Percentiles rank a stretch among this genome's conserved stretches.
Conservation (phyloP, 2,113 vertebrate genomes). For the Limnothrissa miodon region DNA sequence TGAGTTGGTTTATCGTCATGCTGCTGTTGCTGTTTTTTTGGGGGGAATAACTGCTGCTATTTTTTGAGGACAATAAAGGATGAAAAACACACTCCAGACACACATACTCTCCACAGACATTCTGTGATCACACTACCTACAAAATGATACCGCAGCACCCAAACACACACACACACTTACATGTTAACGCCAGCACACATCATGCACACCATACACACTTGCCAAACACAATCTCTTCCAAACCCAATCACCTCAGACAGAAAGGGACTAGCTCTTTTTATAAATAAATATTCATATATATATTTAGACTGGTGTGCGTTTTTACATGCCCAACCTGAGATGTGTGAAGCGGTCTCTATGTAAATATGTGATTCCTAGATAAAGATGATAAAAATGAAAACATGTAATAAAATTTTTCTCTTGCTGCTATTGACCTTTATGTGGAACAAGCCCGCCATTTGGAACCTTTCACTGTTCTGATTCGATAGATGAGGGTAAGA, state of each 20-base stretch:
- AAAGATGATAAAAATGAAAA: neutral
- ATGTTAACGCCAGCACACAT: neutral
- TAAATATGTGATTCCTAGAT: neutral
- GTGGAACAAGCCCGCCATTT: neutral
- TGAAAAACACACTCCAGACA: neutral
- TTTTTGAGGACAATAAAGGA: constrained; percentile 5
- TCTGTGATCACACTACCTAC: neutral
- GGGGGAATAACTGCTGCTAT: constrained; percentile 14
- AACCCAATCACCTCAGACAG: constrained; percentile 3
- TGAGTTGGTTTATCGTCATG: neutral
- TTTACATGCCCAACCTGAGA: neutral
- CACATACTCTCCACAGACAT: neutral
- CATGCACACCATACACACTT: neutral
- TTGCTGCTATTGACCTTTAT: neutral
- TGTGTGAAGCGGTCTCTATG: neutral
- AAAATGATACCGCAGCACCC: neutral
- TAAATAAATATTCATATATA: neutral
- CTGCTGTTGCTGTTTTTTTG: constrained; percentile 13
- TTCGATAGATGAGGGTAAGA: neutral
- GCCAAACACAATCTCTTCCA: neutral
- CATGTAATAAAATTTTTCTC: neutral
- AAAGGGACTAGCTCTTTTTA: constrained; percentile 18
- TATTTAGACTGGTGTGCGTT: neutral
- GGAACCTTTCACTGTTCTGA: neutral
- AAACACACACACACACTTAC: neutral